These are phyloP conservation scores for Palythoa grandiflora DNA, from an alignment of 92 coral and sea anemone species.

Conservation along the genomic window DNA sequence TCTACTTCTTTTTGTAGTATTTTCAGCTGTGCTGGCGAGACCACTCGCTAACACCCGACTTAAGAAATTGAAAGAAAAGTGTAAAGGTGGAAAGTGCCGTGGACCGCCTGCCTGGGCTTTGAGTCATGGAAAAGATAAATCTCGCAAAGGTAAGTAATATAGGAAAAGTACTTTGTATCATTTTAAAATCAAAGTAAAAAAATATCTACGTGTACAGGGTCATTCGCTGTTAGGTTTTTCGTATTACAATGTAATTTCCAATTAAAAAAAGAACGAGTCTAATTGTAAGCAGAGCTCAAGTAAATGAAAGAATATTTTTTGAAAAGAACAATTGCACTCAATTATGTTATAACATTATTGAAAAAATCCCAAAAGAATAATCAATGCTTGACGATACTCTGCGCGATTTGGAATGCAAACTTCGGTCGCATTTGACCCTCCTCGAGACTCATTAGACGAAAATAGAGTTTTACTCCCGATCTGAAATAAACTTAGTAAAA, in stretches of 20 bases:
- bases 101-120: conserved; percentile 19
- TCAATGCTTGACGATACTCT: not conserved
- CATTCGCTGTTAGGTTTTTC: too few species aligned
- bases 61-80: not conserved
- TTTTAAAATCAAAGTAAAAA: not conserved
- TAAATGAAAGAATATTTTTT: not conserved
- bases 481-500: not conserved
- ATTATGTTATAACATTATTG: not conserved
- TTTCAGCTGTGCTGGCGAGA: conserved; percentile 15
- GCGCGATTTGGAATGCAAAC: not conserved
- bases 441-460: not conserved
- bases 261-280: not conserved
- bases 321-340: not conserved
- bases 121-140: conserved; percentile 18
- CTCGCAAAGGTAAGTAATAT: not conserved
- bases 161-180: not conserved
- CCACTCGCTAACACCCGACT: not conserved
- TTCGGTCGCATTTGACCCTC: not conserved
- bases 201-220: not conserved
- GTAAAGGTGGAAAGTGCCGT: not conserved
- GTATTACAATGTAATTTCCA: not conserved
- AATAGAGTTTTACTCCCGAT: not conserved
- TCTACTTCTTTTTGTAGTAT: not conserved
- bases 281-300: not conserved
- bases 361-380: not conserved